These are phyloP conservation scores for Lutjanus argentimaculatus DNA, from an alignment of 2,797 vertebrate genomes.

Conservation along the genomic window DNA sequence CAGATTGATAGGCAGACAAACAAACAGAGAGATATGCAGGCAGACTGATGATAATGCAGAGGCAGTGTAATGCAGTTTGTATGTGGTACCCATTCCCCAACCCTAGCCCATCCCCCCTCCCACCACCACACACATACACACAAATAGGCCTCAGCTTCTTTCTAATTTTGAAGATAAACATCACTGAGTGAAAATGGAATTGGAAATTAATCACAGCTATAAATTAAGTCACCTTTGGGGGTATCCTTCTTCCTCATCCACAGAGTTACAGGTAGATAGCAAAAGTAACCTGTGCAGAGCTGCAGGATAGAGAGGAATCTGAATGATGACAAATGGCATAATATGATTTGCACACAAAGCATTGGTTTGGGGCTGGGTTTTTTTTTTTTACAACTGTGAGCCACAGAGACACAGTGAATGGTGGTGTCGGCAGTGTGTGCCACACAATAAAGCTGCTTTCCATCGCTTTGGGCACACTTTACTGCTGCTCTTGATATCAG, in stretches of 20 bases:
- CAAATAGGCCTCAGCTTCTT: constrained; percentile 52
- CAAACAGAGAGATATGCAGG: constrained; percentile 65
- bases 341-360: constrained; percentile 82
- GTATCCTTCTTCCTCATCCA: constrained; percentile 53
- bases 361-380: constrained; percentile 56
- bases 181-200: constrained; percentile 79
- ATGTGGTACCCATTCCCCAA: constrained; percentile 16
- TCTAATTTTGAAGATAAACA: constrained; percentile 85
- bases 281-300: constrained; percentile 51
- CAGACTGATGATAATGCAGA: constrained; percentile 72
- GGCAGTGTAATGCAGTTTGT: constrained; percentile 58
- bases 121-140: constrained; percentile 49
- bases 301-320: constrained; percentile 62
- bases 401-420: constrained; percentile 68
- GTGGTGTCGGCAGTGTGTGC: constrained; percentile 71
- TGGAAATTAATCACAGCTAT: constrained; percentile 85
- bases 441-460: constrained; percentile 84
- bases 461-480: constrained; percentile 84
- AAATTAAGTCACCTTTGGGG: constrained; percentile 81
- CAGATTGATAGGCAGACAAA: constrained; percentile 72
- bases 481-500: constrained; percentile 87
- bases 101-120: constrained; percentile 17
- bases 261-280: constrained; percentile 63
- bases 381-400: constrained; percentile 64
- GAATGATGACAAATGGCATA: constrained; percentile 72